Evolutionary conservation across 2,797 vertebrate genomes (phyloP).

Genomic region (Parauchenoglanis punctatus): DNA sequence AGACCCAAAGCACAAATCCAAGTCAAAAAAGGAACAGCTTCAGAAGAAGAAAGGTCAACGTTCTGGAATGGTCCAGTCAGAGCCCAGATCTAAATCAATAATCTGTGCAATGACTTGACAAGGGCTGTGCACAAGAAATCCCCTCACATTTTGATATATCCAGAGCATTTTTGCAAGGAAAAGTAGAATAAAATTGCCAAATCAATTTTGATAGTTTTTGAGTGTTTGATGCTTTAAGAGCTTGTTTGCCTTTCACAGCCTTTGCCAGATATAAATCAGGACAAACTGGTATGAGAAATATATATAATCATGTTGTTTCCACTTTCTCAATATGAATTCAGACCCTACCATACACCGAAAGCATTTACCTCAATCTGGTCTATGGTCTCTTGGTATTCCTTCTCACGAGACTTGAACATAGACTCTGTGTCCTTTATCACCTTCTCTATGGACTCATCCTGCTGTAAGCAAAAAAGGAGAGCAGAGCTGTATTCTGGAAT

Average conservation of each 20-base stretch:
- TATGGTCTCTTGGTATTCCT: constrained; percentile 93
- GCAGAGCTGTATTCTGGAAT: not conserved
- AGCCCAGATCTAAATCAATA: not conserved
- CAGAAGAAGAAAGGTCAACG: not conserved
- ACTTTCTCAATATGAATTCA: not conserved
- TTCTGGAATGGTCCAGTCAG: not conserved
- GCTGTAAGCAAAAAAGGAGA: constrained; percentile 52
- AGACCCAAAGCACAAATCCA: not conserved
- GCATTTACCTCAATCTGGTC: constrained; percentile 88
- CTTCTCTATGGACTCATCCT: constrained; percentile 86
- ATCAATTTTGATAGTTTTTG: not conserved
- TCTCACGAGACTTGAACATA: constrained; percentile 88
- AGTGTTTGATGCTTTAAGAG: not conserved
- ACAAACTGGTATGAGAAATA: not conserved
- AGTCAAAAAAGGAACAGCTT: not conserved
- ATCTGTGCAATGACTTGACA: not conserved
- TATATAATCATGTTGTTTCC: not conserved
- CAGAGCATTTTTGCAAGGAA: not conserved
- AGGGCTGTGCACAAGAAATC: not conserved
- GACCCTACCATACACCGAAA: not conserved
- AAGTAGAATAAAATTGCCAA: too few species aligned
- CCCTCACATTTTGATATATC: not conserved
- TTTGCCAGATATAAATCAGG: not conserved
- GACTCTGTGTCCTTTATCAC: constrained; percentile 91
- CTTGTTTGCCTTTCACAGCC: not conserved